Percentiles rank a stretch among this genome's conserved stretches.
Evolutionary conservation across 2,888 invertebrate species (phyloP).

Genomic region (Arctia plantaginis): DNA sequence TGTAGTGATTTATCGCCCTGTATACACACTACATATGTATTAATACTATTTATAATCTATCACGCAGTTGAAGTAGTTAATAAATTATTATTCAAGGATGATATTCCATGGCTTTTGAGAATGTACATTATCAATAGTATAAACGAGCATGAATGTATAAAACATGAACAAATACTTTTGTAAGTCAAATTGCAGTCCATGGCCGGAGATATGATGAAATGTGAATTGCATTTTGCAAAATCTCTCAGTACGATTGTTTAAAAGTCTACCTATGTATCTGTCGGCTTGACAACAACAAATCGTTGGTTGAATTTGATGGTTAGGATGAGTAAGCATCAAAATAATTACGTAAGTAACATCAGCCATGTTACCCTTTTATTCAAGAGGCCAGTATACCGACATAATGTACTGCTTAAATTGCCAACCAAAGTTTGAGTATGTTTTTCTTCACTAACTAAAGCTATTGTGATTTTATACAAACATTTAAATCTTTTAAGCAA

Average conservation of each 20-base stretch:
- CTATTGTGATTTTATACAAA: too few species aligned
- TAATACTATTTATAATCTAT: background rate
- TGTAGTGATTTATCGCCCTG: background rate
- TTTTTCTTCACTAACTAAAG: too few species aligned
- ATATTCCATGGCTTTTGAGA: background rate
- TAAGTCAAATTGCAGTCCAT: slow-evolving; percentile 14
- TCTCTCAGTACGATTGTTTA: background rate
- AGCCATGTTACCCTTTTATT: too few species aligned
- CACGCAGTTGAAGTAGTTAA: background rate
- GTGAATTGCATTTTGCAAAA: background rate
- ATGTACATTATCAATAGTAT: background rate
- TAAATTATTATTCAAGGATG: background rate
- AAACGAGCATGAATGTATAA: background rate
- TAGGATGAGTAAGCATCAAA: background rate
- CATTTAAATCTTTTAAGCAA: too few species aligned
- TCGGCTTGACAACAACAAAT: background rate
- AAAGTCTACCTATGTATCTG: background rate
- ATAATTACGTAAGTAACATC: too few species aligned
- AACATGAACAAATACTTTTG: slow-evolving; percentile 14
- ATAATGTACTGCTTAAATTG: too few species aligned
- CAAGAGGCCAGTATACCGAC: too few species aligned
- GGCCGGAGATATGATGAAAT: slow-evolving; percentile 6
- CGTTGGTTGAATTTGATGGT: background rate
- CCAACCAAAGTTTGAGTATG: too few species aligned
- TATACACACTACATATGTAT: background rate